Conservation (phyloP, 2,113 vertebrate species). For the Neogale vison region DNA sequence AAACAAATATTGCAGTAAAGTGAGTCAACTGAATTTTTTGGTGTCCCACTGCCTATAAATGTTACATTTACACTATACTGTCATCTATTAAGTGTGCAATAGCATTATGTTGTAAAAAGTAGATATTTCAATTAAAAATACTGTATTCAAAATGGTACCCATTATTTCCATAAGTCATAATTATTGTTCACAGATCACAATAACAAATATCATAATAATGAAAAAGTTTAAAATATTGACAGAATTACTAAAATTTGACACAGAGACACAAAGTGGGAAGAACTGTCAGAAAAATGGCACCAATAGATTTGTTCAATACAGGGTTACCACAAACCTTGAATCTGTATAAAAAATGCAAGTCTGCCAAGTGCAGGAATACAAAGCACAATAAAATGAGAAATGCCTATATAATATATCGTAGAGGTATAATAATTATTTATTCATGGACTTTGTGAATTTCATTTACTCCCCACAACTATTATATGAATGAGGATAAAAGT, state of each 20-base stretch:
- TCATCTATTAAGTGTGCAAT: not conserved
- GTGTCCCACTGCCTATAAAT: not conserved
- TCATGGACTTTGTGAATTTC: not conserved
- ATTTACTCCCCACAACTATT: not conserved
- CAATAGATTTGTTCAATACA: not conserved
- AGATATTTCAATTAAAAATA: not conserved
- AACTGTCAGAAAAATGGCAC: not conserved
- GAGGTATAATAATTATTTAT: not conserved
- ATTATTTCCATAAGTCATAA: not conserved
- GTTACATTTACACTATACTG: not conserved
- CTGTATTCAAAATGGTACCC: not conserved
- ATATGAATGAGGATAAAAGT: not conserved
- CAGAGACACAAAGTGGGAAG: not conserved
- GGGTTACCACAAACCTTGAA: not conserved
- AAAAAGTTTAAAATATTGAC: not conserved
- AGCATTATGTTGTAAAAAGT: not conserved
- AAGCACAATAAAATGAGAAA: not conserved
- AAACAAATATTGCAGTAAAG: not conserved
- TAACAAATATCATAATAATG: not conserved
- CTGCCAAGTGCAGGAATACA: not conserved
- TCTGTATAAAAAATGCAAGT: not conserved
- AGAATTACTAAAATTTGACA: not conserved
- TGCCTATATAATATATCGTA: not conserved
- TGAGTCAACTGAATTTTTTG: not conserved
- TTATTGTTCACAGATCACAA: not conserved